These are phyloP conservation scores for Monochamus saltuarius DNA, from an alignment of 1,140 invertebrate species.

Conservation along the genomic window DNA sequence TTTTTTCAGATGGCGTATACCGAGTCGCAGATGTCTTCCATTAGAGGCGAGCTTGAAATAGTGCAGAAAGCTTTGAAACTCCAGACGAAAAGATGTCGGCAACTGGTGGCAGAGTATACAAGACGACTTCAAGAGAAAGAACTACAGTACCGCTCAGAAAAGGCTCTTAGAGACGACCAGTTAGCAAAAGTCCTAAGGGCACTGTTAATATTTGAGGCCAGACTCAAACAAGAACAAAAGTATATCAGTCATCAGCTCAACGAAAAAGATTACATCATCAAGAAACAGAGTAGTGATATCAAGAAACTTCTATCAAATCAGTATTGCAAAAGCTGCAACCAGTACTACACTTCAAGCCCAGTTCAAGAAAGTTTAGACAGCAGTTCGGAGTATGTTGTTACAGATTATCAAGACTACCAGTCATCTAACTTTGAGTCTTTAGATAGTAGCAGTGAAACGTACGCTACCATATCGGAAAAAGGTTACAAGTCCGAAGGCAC, in stretches of 20 bases:
- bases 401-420: slow-evolving; percentile 45
- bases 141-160: slow-evolving; percentile 60
- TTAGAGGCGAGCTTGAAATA: slow-evolving; percentile 59
- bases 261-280: slow-evolving; percentile 71
- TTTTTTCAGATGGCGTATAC: slow-evolving; percentile 31
- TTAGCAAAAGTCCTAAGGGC: slow-evolving; percentile 67
- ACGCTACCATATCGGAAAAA: slow-evolving; percentile 57
- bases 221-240: slow-evolving; percentile 73
- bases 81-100: slow-evolving; percentile 61
- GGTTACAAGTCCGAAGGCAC: slow-evolving; percentile 48
- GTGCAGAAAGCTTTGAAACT: slow-evolving; percentile 64
- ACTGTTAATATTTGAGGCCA: slow-evolving; percentile 67
- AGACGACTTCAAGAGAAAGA: slow-evolving; percentile 63
- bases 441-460: slow-evolving; percentile 60
- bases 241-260: slow-evolving; percentile 66
- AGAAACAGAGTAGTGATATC: slow-evolving; percentile 69
- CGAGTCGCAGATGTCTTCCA: slow-evolving; percentile 56
- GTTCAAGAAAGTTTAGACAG: slow-evolving; percentile 61
- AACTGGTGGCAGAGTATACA: slow-evolving; percentile 61
- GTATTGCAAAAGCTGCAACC: slow-evolving; percentile 61
- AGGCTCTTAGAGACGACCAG: slow-evolving; percentile 64
- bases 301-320: slow-evolving; percentile 55
- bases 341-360: slow-evolving; percentile 56
- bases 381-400: slow-evolving; percentile 58
- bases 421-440: slow-evolving; percentile 54